Evolutionary conservation across 2,113 vertebrate genomes (phyloP).

Genomic region (Protomyctophum bolini): DNA sequence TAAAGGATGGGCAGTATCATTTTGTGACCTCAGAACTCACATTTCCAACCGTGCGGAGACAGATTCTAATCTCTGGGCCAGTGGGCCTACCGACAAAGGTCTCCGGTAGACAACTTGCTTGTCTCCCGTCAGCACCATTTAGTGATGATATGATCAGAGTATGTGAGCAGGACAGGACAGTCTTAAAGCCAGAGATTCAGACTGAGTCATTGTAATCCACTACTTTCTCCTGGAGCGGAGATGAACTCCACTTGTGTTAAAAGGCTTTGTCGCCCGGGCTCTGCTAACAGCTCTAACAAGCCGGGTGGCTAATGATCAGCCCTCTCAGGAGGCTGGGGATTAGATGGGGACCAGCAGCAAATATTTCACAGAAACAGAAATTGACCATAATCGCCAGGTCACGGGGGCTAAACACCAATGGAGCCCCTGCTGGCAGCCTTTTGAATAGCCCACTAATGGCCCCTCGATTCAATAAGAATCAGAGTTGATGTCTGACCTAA

Average conservation of each 20-base stretch:
- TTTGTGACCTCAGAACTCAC: background rate
- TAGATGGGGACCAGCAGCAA: slow-evolving; percentile 47
- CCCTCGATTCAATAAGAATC: slow-evolving; percentile 62
- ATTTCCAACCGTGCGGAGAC: background rate
- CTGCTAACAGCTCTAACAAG: slow-evolving; percentile 67
- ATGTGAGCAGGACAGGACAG: slow-evolving; percentile 11
- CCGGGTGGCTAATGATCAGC: slow-evolving; percentile 47
- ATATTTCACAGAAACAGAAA: slow-evolving; percentile 62
- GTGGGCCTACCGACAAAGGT: background rate
- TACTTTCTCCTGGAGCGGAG: slow-evolving; percentile 29
- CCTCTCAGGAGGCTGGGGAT: slow-evolving; percentile 44
- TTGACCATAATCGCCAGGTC: slow-evolving; percentile 63
- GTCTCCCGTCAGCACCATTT: slow-evolving; percentile 17
- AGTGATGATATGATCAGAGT: slow-evolving; percentile 2
- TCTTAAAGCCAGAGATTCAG: slow-evolving; percentile 22
- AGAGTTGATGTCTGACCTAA: slow-evolving; percentile 36
- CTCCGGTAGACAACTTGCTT: slow-evolving; percentile 13
- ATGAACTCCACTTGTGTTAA: slow-evolving; percentile 25
- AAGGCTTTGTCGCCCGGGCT: slow-evolving; percentile 43
- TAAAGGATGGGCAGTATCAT: no score
- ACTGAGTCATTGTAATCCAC: slow-evolving; percentile 21
- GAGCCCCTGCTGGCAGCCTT: slow-evolving; percentile 50
- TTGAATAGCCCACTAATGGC: slow-evolving; percentile 56
- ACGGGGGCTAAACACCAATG: slow-evolving; percentile 71
- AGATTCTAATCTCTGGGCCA: no score